phyloP scores from a whole-genome alignment of 2,113 vertebrate genomes.

The Calypte anna region DNA sequence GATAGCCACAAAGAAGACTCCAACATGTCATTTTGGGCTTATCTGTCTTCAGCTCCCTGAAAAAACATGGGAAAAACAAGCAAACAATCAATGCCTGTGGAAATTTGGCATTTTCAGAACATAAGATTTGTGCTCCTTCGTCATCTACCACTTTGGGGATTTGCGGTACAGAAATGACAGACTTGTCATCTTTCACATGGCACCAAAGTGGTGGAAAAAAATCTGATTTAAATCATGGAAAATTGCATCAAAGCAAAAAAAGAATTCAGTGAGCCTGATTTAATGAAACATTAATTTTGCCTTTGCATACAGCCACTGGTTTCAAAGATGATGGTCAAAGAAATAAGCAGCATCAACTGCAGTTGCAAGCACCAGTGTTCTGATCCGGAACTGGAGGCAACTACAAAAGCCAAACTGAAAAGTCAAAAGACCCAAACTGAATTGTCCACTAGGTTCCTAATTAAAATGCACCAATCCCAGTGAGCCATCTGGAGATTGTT shows the following conservation, averaged over 20 bases:
- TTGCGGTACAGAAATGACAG: neutral
- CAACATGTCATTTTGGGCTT: conserved; percentile 85
- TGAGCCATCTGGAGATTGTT: neutral
- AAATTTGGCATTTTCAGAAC: neutral
- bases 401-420: neutral
- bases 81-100: neutral
- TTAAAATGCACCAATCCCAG: neutral
- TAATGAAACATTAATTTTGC: neutral
- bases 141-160: neutral
- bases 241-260: neutral
- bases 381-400: neutral
- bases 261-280: neutral
- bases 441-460: neutral
- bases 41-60: conserved; percentile 86
- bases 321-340: neutral
- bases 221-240: neutral
- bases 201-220: neutral
- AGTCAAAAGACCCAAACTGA: neutral
- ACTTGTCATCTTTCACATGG: neutral
- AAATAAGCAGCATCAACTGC: neutral
- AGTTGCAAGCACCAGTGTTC: neutral
- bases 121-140: neutral
- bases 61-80: neutral
- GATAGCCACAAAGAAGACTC: conserved; percentile 87
- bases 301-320: neutral